Percentiles rank a stretch among this genome's conserved stretches.
Conservation (phyloP, 35 echinoderm and acorn worm species). For the Acanthaster planci region DNA sequence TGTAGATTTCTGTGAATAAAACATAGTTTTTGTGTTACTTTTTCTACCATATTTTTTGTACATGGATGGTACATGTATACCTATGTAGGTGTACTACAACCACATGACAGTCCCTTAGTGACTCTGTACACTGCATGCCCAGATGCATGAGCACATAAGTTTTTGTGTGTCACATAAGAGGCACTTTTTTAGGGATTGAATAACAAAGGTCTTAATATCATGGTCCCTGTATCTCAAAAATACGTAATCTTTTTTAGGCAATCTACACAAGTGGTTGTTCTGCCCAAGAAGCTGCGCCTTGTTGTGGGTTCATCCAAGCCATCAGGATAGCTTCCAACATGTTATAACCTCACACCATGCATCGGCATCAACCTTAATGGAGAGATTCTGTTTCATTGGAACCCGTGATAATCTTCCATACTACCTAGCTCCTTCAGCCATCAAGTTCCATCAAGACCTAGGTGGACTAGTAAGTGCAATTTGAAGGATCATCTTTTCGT, state of each 20-base stretch:
- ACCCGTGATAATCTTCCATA: conserved; percentile 69
- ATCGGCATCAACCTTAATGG: conserved; percentile 32
- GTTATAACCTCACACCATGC: conserved; percentile 54
- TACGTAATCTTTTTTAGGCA: conserved; percentile 41
- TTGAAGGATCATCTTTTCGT: not conserved
- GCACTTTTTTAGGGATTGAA: not conserved
- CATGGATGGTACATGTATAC: not conserved
- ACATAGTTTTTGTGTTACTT: not conserved
- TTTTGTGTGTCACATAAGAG: not conserved
- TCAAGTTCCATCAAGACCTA: conserved; percentile 61
- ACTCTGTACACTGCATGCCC: not conserved
- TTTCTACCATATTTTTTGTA: not conserved
- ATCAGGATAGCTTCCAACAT: conserved; percentile 36
- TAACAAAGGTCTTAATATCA: not conserved
- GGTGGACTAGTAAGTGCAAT: conserved; percentile 84
- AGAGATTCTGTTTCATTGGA: conserved; percentile 58
- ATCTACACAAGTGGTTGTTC: conserved; percentile 90
- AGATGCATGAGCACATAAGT: not conserved
- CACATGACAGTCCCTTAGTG: not conserved
- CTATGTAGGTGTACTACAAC: not conserved
- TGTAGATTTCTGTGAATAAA: not conserved
- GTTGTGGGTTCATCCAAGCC: conserved; percentile 78
- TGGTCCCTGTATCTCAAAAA: not conserved
- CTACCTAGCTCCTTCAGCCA: conserved; percentile 42
- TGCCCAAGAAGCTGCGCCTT: conserved; percentile 71